These are phyloP conservation scores for Cygnus atratus DNA, from an alignment of 2,113 vertebrate species.

Conservation along the genomic window DNA sequence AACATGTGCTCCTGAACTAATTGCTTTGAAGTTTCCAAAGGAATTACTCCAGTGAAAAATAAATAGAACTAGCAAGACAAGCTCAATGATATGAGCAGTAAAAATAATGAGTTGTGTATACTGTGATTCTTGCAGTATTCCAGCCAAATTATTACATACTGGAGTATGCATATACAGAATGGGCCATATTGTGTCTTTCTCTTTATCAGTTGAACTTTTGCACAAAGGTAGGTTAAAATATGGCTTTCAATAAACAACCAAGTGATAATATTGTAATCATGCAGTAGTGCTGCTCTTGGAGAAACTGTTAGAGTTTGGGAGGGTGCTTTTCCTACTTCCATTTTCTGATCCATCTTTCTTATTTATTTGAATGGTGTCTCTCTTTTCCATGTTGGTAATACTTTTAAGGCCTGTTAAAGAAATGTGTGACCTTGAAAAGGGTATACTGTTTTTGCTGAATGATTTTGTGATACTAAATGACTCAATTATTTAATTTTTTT, in stretches of 20 bases:
- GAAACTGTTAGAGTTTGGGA: neutral
- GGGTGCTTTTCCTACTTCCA: neutral
- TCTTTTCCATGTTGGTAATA: neutral
- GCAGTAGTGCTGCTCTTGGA: neutral
- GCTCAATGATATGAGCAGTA: neutral
- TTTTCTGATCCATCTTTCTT: neutral
- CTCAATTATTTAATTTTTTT: neutral
- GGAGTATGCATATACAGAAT: neutral
- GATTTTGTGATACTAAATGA: neutral
- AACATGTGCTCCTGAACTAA: constrained; percentile 53
- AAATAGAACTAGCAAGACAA: constrained; percentile 26
- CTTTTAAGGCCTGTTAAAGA: neutral
- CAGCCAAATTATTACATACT: neutral
- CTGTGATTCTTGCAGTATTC: neutral
- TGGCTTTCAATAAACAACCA: neutral
- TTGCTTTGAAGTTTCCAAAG: constrained; percentile 61
- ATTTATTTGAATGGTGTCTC: neutral
- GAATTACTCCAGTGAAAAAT: constrained; percentile 45
- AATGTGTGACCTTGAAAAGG: neutral
- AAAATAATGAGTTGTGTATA: neutral
- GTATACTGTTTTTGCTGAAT: neutral
- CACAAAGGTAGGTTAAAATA: neutral
- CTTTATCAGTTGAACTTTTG: neutral
- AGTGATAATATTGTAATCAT: neutral
- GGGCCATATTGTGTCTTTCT: neutral